Base-by-base conservation (phyloP, 2,797 vertebrate species). In the Tangara arthus region DNA sequence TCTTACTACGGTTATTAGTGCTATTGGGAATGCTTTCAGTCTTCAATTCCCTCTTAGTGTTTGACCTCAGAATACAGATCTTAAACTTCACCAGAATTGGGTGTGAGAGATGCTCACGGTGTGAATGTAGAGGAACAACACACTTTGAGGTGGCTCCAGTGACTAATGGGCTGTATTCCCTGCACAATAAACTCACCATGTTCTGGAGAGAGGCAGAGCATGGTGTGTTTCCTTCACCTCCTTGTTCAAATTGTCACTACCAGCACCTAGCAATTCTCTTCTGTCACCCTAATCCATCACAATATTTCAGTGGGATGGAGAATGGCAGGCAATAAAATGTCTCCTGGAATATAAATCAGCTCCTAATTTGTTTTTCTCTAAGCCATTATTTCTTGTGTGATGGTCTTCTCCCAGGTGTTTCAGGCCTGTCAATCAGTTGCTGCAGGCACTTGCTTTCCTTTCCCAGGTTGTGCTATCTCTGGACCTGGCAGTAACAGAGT, bases 291-390 rank as follows among this genome's bases (percentile, higher is more conserved):
- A 81, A 86, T 94, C 83, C 89, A 92, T 95, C 95, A 91, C 88
- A 69, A 37, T 82, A 59, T 91, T 94, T 94, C 91, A 59, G 59
- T 71, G 73, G 84, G 77, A 97, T 89, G 23, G 93, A 94, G 95
- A 90, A 63, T 95, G 91, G 91, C 90, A 96, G 91, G 91, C 94
- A 87, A 86, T 97, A 95, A 94, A 96, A 95, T 89, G 90, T 95
- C 91, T 93, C 91, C 87, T 85, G 91, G 93, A 96, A 96, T 96
- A 97, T 83, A 95, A 96, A 96, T 88, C 9, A 9, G 14, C 42
- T 92, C 63, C 89, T 93, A 92, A 96, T 96, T 96, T 97, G 91
- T 95, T 96, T 95, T 95, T 91, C 89, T 94, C 95, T 63, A 77
- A 93, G 88, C 72, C 72, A 94, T 97, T 95, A 90, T 93, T 96